Evolutionary conservation across 2,113 vertebrate genomes (phyloP), one percentile per base, ranked within the genome.

Genomic region (Deroptyus accipitrinus): DNA sequence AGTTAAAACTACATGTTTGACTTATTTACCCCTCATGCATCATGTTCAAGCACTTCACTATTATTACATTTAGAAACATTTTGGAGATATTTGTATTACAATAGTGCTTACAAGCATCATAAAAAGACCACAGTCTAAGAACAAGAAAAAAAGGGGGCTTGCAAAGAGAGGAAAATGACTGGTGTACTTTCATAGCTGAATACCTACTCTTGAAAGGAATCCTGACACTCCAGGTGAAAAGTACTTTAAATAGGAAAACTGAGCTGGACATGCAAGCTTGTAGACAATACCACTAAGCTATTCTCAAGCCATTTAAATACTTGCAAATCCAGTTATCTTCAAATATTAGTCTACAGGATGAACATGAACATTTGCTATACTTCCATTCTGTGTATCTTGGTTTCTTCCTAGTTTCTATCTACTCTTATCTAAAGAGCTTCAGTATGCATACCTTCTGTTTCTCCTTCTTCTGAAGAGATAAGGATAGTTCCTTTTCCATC

Each of bases 401-500:
- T 39, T 79, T 69, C n/a, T 19, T 78, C 28, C 37, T 67, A 78
- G 39, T 27, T 82, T 93, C 41, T 31, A 18, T 20, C 31, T 55
- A 24, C 64, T 74, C 31, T 39, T 49, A 41, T 1, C 41, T 77
- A 27, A 57, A 72, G 67, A 42, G 16, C 37, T 64, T 46, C 30
- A 41, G 46, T 8, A 44, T 8, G 10, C 91, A 83, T 92, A 99
- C 99, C 98, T 97, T 99, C 99, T 1, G 99, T 99, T 96, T 99
- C 99, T 96, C 99, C 99, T 94, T 99, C 99, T 93, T 99, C 99
- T 16, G 99, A 99, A 84, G 99, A 99, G 96, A 99, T 99, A 39
- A 99, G 98, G 84, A 99, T 99, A 49, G 99, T 99, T 95, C 99
- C 99, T 97, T 99, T 99, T 55, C 99, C 99, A 76, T 99, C 99